Base-by-base conservation (phyloP, 2,113 vertebrate species). In the Nycticebus coucang region DNA sequence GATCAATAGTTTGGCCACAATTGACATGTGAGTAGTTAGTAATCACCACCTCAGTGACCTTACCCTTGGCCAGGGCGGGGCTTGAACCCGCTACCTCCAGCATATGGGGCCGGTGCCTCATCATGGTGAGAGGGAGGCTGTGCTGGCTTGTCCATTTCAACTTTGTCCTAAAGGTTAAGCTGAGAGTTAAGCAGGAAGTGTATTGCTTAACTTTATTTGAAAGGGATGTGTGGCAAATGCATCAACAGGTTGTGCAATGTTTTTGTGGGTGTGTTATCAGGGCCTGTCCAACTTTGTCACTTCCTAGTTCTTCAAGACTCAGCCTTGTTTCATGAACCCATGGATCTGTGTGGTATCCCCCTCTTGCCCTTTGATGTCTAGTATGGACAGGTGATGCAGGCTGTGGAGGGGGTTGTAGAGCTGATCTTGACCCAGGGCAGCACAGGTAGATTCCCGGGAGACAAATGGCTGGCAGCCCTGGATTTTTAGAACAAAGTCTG, bases 121-220 rank as follows among this genome's bases (percentile, higher is more conserved):
- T 72, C 50, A 41, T 7, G 53, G 57, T 22, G 41, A 37, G 45
- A 64, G 24, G 37, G 90, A 94, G 87, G 35, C 17, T 11, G 15
- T 81, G 80, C 81, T 96, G 84, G 69, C 55, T 92, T 94, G 92
- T 85, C 68, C 55, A 95, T 87, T 89, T 94, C 87, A 50, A 22
- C 28, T 53, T 66, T 85, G 35, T 59, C 41, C 87, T 95, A 75
- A 10, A 89, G 84, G 75, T 92, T 64, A 89, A 78, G 79, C 12
- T 57, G 88, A 91, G 74, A 81, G 79, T 14, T 59, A 33, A 80
- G 33, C 5, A 77, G 59, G 69, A 87, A 28, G 30, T 81, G 13
- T 41, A 69, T 11, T 50, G 55, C 50, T 78, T 72, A 79, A 84
- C 72, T 68, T 93, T 22, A 30, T 15, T 68, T 53, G 88, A 53